Percentiles rank a stretch among this genome's conserved stretches.
These are phyloP conservation scores for Schrankia costaestrigalis DNA, from an alignment of 2,888 invertebrate species.

Conservation along the genomic window DNA sequence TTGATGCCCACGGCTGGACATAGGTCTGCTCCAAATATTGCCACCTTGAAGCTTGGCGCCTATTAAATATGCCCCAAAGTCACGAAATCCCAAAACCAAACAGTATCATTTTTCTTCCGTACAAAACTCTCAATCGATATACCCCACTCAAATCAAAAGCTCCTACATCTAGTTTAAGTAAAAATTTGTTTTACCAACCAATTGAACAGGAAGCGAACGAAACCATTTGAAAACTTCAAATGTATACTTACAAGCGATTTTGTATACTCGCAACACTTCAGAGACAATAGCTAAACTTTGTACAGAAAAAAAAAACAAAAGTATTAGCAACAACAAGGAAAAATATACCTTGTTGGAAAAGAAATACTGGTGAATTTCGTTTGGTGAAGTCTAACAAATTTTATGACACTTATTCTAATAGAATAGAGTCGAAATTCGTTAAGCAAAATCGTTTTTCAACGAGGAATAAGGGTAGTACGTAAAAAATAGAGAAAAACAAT, in stretches of 20 bases:
- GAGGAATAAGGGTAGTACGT: slow-evolving; percentile 19
- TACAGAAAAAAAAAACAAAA: slow-evolving; percentile 20
- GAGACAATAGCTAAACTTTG: slow-evolving; percentile 28
- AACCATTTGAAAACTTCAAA: slow-evolving; percentile 32
- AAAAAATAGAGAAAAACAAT: slow-evolving; percentile 25
- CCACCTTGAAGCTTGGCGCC: too few species aligned
- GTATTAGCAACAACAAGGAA: not conserved
- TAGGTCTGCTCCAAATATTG: too few species aligned
- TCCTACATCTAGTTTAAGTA: slow-evolving; percentile 1
- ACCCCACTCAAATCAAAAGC: slow-evolving; percentile 4
- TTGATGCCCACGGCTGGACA: too few species aligned
- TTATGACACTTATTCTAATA: slow-evolving; percentile 17
- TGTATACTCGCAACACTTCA: slow-evolving; percentile 22
- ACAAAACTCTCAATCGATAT: not conserved
- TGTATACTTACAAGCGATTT: slow-evolving; percentile 31
- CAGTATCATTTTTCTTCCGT: not conserved
- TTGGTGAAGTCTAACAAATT: slow-evolving; percentile 4
- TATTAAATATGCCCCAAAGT: too few species aligned
- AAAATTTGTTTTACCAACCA: slow-evolving; percentile 19
- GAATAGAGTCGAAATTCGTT: slow-evolving; percentile 25
- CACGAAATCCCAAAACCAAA: too few species aligned
- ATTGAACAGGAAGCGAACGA: slow-evolving; percentile 25
- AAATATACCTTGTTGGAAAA: too few species aligned
- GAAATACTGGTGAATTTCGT: too few species aligned
- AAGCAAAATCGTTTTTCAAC: slow-evolving; percentile 20